Evolutionary conservation across 2,113 vertebrate genomes (phyloP).

Genomic region (Origma solitaria): DNA sequence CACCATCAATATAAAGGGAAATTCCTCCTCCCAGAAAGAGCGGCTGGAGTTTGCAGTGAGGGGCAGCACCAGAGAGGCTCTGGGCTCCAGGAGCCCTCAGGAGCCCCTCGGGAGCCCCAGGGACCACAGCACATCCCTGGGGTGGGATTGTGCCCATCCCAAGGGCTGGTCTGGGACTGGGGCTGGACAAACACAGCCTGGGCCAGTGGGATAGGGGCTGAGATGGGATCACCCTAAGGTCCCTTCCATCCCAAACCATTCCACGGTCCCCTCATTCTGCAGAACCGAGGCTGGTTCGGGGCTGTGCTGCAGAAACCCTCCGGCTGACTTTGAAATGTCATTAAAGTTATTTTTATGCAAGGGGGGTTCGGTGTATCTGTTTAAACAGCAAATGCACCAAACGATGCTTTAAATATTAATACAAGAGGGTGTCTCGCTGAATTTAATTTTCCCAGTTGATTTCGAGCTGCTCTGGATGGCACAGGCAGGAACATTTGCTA

Average conservation of each 20-base stretch:
- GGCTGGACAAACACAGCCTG: no score
- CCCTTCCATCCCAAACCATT: neutral
- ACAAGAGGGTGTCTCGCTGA: neutral
- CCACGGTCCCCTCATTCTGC: neutral
- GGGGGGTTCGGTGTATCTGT: neutral
- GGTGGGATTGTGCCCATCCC: neutral
- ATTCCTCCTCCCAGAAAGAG: neutral
- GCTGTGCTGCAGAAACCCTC: neutral
- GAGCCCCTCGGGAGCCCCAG: neutral
- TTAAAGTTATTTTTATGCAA: neutral
- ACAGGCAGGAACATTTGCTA: neutral
- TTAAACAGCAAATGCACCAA: neutral
- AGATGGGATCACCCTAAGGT: fast-evolving
- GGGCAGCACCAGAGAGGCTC: neutral
- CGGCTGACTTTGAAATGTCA: neutral
- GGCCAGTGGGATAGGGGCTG: neutral
- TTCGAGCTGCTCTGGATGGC: neutral
- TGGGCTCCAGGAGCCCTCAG: neutral
- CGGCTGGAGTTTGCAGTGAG: neutral
- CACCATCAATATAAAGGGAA: neutral
- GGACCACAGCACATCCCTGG: neutral
- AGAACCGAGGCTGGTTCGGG: neutral
- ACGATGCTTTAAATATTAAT: constrained; percentile 42
- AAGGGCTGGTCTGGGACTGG: neutral
- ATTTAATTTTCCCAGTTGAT: neutral